A percentile compares a stretch with the other conserved stretches of the same genome.
Conservation (phyloP, 2,888 invertebrate genomes). For the Caenorhabditis plicata region DNA sequence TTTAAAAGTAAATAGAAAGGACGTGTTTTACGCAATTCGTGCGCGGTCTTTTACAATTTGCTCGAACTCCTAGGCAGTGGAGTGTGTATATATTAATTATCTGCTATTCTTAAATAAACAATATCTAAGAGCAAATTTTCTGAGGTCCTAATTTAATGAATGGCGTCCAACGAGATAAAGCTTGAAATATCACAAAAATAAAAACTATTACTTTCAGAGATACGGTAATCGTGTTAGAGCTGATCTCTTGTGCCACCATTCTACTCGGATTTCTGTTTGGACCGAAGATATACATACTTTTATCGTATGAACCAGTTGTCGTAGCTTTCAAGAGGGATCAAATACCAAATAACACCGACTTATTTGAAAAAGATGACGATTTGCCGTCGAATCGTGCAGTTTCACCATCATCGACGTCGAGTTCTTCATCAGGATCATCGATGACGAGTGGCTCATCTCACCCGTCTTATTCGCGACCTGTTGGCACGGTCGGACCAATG, state of each 20-base stretch:
- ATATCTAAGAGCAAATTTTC: too few relatives aligned
- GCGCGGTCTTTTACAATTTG: too few relatives aligned
- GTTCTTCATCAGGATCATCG: conserved; percentile 31
- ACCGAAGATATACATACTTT: conserved; percentile 64
- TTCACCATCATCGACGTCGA: conserved; percentile 42
- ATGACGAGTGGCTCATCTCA: conserved; percentile 8
- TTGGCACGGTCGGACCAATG: conserved; percentile 26
- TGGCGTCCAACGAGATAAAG: too few relatives aligned
- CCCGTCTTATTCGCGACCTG: conserved; percentile 24
- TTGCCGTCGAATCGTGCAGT: conserved; percentile 44
- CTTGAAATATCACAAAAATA: not conserved
- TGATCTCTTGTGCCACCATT: conserved; percentile 56
- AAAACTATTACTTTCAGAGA: conserved; percentile 11
- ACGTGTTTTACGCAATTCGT: too few relatives aligned
- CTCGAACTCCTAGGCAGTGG: too few relatives aligned
- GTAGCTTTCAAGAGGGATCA: conserved; percentile 58
- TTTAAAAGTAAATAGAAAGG: too few relatives aligned
- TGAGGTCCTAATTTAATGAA: too few relatives aligned
- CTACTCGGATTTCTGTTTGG: conserved; percentile 64
- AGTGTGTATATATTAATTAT: too few relatives aligned
- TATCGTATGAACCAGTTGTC: conserved; percentile 64
- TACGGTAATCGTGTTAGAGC: conserved; percentile 51
- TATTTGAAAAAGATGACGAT: conserved; percentile 54
- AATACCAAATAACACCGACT: conserved; percentile 35
- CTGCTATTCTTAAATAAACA: too few relatives aligned